Percentiles rank a stretch among this genome's conserved stretches.
These are phyloP conservation scores for Chironomus striatipennis DNA, from an alignment of 1,140 invertebrate genomes.

Conservation along the genomic window DNA sequence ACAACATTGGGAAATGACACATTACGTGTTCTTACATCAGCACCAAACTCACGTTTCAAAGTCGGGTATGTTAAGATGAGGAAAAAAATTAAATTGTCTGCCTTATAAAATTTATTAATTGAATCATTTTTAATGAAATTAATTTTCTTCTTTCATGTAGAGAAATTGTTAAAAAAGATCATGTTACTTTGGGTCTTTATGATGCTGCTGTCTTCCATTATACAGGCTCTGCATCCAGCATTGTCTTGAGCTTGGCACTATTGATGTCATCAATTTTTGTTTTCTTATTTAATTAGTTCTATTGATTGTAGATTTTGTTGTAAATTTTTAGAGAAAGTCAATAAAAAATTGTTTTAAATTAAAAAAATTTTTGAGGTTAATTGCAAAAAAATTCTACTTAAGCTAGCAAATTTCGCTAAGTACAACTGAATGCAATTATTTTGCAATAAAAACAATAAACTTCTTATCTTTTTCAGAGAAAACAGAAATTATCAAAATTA, in stretches of 20 bases:
- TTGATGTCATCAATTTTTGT: neutral
- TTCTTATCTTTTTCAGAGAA: too few relatives aligned
- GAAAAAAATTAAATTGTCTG: too few relatives aligned
- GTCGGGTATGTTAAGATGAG: too few relatives aligned
- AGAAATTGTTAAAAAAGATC: neutral
- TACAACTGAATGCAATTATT: too few relatives aligned
- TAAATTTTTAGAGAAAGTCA: too few relatives aligned
- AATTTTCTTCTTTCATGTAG: neutral
- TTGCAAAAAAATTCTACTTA: too few relatives aligned
- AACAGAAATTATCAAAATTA: too few relatives aligned
- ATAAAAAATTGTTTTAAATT: too few relatives aligned
- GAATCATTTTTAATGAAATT: neutral
- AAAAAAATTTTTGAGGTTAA: too few relatives aligned
- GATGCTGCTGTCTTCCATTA: neutral
- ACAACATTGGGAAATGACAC: neutral
- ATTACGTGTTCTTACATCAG: neutral
- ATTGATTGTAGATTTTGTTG: too few relatives aligned
- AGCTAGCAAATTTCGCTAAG: too few relatives aligned
- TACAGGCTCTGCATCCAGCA: neutral
- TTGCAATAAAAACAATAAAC: too few relatives aligned
- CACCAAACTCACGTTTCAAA: neutral
- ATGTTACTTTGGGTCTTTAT: neutral
- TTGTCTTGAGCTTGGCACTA: neutral
- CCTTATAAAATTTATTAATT: neutral
- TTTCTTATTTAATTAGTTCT: neutral